Evolutionary conservation across 2,113 vertebrate species (phyloP).

Genomic region (Gopherus flavomarginatus): DNA sequence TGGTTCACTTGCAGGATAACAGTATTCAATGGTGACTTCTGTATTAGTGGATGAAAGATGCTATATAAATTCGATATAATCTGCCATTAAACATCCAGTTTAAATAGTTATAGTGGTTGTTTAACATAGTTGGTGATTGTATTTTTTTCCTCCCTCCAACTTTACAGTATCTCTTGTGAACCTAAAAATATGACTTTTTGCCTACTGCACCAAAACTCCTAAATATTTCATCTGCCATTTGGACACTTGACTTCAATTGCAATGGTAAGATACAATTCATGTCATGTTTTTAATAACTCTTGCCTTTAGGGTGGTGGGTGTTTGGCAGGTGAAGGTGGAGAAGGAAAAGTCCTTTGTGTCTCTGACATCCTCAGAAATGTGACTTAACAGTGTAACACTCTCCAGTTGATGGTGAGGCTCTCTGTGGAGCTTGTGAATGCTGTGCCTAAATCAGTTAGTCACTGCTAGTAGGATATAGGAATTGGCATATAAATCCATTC

Average conservation of each 20-base stretch:
- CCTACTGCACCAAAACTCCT: not conserved
- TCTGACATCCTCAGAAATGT: not conserved
- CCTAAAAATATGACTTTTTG: constrained; percentile 59
- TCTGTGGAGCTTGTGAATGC: not conserved
- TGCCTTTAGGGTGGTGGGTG: not conserved
- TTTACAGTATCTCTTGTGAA: constrained; percentile 43
- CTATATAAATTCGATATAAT: not conserved
- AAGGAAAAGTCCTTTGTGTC: not conserved
- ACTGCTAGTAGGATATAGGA: not conserved
- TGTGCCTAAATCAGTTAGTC: not conserved
- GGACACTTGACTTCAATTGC: constrained; percentile 48
- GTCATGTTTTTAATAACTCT: not conserved
- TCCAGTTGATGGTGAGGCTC: not conserved
- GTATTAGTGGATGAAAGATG: not conserved
- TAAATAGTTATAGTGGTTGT: not conserved
- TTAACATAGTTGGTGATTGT: not conserved
- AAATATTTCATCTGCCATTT: constrained; percentile 53
- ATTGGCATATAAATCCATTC: not conserved
- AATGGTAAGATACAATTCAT: constrained; percentile 74
- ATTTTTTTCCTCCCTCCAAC: not conserved
- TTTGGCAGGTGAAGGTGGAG: not conserved
- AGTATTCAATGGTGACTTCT: not conserved
- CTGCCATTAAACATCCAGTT: not conserved
- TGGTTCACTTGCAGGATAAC: not conserved
- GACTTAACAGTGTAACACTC: not conserved